These are phyloP conservation scores for Sesamia inferens DNA, from an alignment of 2,888 invertebrate species.

Conservation along the genomic window DNA sequence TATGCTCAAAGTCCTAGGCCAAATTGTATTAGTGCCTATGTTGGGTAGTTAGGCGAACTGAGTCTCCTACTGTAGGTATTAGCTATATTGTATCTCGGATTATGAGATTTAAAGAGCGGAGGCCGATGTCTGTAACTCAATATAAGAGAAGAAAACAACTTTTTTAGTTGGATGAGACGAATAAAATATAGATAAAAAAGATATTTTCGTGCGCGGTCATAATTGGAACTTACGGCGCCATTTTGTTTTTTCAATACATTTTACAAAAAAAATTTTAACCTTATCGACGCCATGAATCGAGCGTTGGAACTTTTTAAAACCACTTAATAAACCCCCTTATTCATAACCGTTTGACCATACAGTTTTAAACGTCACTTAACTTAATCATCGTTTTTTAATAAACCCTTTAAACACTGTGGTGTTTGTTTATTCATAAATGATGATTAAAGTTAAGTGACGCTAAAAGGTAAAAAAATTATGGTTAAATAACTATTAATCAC, in stretches of 20 bases:
- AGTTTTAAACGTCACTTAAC: too few relatives aligned
- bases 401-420: too few relatives aligned
- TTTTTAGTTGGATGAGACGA: not conserved
- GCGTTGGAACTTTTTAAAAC: not conserved
- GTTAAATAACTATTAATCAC: too few relatives aligned
- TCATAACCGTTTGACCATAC: too few relatives aligned
- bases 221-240: not conserved
- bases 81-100: slow-evolving; percentile 55
- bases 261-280: not conserved
- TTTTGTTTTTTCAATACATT: not conserved
- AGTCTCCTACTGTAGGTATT: slow-evolving; percentile 56
- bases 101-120: slow-evolving; percentile 22
- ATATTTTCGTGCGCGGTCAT: not conserved
- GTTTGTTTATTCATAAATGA: too few relatives aligned
- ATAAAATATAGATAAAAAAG: not conserved
- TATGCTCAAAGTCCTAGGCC: slow-evolving; percentile 52
- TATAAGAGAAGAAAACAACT: not conserved
- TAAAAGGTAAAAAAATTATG: too few relatives aligned
- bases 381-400: too few relatives aligned
- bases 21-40: slow-evolving; percentile 65
- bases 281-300: not conserved
- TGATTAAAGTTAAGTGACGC: too few relatives aligned
- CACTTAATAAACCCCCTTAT: too few relatives aligned
- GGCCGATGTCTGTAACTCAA: slow-evolving; percentile 24
- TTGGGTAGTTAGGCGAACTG: slow-evolving; percentile 61